Evolutionary conservation across 2,888 invertebrate genomes (phyloP).

Genomic region (Carterocephalus palaemon): DNA sequence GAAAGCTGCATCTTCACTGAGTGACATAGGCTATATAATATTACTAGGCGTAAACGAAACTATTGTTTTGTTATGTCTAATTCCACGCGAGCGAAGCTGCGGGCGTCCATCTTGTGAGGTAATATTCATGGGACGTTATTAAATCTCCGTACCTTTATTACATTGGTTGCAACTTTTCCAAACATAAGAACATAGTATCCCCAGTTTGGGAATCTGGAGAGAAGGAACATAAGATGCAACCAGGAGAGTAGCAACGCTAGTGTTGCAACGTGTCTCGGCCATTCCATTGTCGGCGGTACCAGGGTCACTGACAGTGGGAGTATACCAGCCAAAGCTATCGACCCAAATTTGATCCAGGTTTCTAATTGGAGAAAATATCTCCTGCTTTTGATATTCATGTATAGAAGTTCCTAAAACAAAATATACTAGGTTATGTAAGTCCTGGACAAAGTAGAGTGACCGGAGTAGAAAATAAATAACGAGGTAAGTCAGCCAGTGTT

Average conservation of each 20-base stretch:
- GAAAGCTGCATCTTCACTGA: too few species aligned
- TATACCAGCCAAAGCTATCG: slow-evolving; percentile 62
- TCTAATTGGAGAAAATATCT: slow-evolving; percentile 75
- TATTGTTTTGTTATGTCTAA: too few species aligned
- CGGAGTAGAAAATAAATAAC: too few species aligned
- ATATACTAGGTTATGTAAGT: too few species aligned
- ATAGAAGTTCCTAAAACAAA: slow-evolving; percentile 69
- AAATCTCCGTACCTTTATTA: slow-evolving; percentile 75
- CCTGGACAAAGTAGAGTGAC: too few species aligned
- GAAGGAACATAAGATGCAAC: slow-evolving; percentile 77
- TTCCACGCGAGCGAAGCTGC: too few species aligned
- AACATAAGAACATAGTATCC: slow-evolving; percentile 81
- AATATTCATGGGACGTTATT: too few species aligned
- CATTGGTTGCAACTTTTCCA: slow-evolving; percentile 78
- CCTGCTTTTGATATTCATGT: slow-evolving; percentile 69
- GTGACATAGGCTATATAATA: too few species aligned
- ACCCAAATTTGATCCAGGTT: slow-evolving; percentile 77
- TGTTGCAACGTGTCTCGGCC: slow-evolving; percentile 74
- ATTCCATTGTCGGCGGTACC: slow-evolving; percentile 44
- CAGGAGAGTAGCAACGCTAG: slow-evolving; percentile 74
- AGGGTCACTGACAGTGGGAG: slow-evolving; percentile 56
- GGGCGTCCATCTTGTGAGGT: too few species aligned
- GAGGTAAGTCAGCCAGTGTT: too few species aligned
- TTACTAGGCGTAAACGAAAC: too few species aligned
- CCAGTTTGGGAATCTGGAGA: slow-evolving; percentile 78